These are phyloP conservation scores for Andrena hattorfiana DNA, from an alignment of 2,888 invertebrate species.

Conservation along the genomic window DNA sequence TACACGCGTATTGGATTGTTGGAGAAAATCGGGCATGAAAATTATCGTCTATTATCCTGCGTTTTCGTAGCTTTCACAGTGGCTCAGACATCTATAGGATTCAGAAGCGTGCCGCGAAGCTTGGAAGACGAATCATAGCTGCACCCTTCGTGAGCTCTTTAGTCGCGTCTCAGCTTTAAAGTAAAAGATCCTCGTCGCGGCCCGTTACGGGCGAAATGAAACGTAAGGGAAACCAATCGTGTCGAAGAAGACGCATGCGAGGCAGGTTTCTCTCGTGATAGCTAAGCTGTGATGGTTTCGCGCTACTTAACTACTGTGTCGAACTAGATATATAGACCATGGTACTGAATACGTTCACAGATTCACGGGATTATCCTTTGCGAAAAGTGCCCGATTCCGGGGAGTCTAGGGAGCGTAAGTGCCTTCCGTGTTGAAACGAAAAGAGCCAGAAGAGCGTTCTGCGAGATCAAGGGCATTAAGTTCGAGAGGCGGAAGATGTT, in stretches of 20 bases:
- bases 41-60: not conserved
- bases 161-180: slow-evolving; percentile 14
- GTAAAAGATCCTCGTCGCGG: slow-evolving; percentile 23
- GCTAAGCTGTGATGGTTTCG: slow-evolving; percentile 70
- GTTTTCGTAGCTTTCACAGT: slow-evolving; percentile 12
- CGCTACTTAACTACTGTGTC: slow-evolving; percentile 76
- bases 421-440: slow-evolving; percentile 7
- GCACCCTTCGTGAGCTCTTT: slow-evolving; percentile 17
- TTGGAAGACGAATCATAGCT: slow-evolving; percentile 68
- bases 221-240: slow-evolving; percentile 13
- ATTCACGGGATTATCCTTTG: slow-evolving; percentile 41
- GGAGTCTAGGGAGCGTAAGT: not conserved
- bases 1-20: slow-evolving; percentile 26
- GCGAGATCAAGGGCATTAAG: slow-evolving; percentile 36
- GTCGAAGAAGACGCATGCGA: slow-evolving; percentile 25
- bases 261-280: slow-evolving; percentile 32
- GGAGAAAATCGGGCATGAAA: slow-evolving; percentile 19
- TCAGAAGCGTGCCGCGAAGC: slow-evolving; percentile 59
- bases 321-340: slow-evolving; percentile 80
- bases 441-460: slow-evolving; percentile 27
- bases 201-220: slow-evolving; percentile 13
- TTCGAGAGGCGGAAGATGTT: slow-evolving; percentile 35
- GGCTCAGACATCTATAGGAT: slow-evolving; percentile 38
- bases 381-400: not conserved
- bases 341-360: slow-evolving; percentile 83